phyloP scores from a whole-genome alignment of 2,113 vertebrate species.

The Menura novaehollandiae region DNA sequence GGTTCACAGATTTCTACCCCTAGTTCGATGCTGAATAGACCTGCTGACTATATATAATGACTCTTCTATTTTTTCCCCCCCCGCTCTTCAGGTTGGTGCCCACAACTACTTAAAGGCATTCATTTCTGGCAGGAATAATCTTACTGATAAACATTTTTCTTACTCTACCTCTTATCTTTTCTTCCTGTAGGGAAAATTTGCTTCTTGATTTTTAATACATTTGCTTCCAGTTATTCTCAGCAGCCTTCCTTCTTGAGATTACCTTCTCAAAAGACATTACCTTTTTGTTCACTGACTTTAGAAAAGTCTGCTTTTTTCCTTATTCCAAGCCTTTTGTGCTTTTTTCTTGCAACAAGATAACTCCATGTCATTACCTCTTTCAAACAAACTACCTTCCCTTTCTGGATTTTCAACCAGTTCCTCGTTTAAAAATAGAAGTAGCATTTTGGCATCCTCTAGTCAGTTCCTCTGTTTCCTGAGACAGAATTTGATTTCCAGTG shows the following conservation, averaged over 20 bases:
- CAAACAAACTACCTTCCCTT: background rate
- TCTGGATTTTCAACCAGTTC: background rate
- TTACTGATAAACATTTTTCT: background rate
- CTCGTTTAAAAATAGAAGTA: background rate
- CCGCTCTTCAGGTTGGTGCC: background rate
- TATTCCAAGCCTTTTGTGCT: background rate
- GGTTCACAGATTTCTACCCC: background rate
- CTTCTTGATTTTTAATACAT: background rate
- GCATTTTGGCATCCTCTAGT: background rate
- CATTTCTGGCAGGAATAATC: background rate
- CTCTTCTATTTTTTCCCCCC: background rate
- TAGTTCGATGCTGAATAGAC: background rate
- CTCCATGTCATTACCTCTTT: background rate
- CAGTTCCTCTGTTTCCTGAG: background rate
- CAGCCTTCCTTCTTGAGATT: background rate
- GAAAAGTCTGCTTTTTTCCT: background rate
- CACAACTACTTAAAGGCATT: background rate
- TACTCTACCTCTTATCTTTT: background rate
- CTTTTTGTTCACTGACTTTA: background rate
- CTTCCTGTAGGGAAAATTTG: background rate
- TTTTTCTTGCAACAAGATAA: background rate
- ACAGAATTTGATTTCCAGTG: background rate
- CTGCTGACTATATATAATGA: background rate
- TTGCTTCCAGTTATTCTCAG: background rate
- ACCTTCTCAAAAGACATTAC: background rate